phyloP scores from a whole-genome alignment of 2,888 invertebrate species.

The Polyommatus icarus region DNA sequence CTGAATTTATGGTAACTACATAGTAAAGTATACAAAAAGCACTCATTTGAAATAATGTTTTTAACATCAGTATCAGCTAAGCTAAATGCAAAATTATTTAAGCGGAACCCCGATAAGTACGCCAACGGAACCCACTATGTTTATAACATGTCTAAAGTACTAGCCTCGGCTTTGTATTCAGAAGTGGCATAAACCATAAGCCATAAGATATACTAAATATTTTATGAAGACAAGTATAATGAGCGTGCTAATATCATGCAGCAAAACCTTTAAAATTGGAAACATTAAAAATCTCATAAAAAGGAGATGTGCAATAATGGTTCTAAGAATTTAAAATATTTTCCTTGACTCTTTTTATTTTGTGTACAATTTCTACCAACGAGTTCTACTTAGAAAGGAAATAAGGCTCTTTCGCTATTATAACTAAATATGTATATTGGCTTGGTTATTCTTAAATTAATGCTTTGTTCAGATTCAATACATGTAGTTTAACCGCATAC shows the following conservation, averaged over 20 bases:
- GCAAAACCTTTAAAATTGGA: background rate
- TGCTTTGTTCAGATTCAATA: no score
- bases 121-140: background rate
- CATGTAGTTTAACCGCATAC: no score
- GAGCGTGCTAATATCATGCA: background rate
- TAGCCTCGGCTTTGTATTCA: background rate
- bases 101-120: no score
- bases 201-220: background rate
- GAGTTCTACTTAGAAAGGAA: background rate
- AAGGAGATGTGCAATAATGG: background rate
- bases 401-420: background rate
- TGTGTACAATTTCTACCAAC: background rate
- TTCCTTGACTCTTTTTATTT: background rate
- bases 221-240: conserved; percentile 10
- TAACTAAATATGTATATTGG: background rate
- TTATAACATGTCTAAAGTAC: background rate
- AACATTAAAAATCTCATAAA: conserved; percentile 3
- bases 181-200: background rate
- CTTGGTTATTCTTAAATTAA: no score
- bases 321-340: background rate
- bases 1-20: no score
- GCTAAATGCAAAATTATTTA: no score
- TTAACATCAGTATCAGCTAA: no score
- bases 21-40: no score
- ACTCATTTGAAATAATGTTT: no score